Evolutionary conservation across 2,888 invertebrate genomes (phyloP).

Genomic region (Drosophila heteroneura): DNA sequence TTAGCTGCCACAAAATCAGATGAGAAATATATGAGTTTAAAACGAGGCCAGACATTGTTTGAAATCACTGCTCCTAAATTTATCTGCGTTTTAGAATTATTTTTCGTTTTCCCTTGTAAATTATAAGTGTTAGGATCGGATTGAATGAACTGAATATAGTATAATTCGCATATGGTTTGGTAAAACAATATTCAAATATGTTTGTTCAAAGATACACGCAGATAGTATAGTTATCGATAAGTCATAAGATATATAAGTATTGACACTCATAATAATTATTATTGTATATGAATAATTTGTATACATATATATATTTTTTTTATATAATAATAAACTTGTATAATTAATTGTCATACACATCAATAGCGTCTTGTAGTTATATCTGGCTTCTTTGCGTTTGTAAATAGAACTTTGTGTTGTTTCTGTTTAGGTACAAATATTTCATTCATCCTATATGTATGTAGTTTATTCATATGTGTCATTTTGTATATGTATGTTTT

Average conservation of each 20-base stretch:
- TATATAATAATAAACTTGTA: slow-evolving; percentile 63
- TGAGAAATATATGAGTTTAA: slow-evolving; percentile 33
- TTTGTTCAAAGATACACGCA: slow-evolving; percentile 44
- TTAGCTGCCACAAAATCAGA: slow-evolving; percentile 60
- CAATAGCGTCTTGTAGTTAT: slow-evolving; percentile 55
- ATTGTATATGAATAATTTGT: slow-evolving; percentile 63
- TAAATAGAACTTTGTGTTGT: slow-evolving; percentile 51
- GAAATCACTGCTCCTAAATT: not conserved
- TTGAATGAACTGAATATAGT: slow-evolving; percentile 30
- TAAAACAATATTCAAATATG: slow-evolving; percentile 63
- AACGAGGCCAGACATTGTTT: slow-evolving; percentile 34
- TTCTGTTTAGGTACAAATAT: slow-evolving; percentile 71
- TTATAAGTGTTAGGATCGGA: slow-evolving; percentile 17
- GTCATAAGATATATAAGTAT: slow-evolving; percentile 45
- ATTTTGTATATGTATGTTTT: slow-evolving; percentile 51
- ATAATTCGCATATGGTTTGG: slow-evolving; percentile 65
- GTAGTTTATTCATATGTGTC: slow-evolving; percentile 34
- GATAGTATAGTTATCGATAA: slow-evolving; percentile 42
- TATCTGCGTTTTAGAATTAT: not conserved
- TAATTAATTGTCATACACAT: slow-evolving; percentile 80
- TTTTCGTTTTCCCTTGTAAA: slow-evolving; percentile 1
- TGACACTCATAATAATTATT: slow-evolving; percentile 59
- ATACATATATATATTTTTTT: slow-evolving; percentile 38
- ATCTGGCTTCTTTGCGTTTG: slow-evolving; percentile 34
- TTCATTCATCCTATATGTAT: slow-evolving; percentile 46